These are phyloP conservation scores for Diphyllodes magnificus DNA, from an alignment of 2,113 vertebrate genomes.

Conservation along the genomic window DNA sequence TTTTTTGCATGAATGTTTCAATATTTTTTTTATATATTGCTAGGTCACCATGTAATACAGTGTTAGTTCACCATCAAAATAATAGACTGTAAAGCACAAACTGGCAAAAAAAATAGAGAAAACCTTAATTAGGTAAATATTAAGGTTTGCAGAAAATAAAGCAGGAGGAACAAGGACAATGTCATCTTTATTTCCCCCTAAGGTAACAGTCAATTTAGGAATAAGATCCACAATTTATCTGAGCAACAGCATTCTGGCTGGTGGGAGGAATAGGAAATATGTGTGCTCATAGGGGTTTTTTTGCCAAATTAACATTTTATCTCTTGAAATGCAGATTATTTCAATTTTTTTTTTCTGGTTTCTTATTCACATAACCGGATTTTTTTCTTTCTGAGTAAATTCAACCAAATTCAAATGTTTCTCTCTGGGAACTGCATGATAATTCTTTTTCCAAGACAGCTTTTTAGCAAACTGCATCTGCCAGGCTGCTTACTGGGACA, in stretches of 20 bases:
- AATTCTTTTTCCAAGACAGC: not conserved
- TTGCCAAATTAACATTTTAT: not conserved
- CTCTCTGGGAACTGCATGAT: not conserved
- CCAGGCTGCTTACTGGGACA: not conserved
- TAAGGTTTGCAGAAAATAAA: not conserved
- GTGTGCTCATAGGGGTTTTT: rapidly evolving
- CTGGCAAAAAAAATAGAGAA: not conserved
- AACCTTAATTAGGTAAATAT: not conserved
- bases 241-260: not conserved
- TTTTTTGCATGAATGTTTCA: not conserved
- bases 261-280: not conserved
- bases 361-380: not conserved
- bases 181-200: not conserved
- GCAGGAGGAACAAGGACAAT: not conserved
- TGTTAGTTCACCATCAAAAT: not conserved
- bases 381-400: not conserved
- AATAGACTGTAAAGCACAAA: not conserved
- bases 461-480: not conserved
- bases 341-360: rapidly evolving
- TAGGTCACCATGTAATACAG: not conserved
- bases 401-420: not conserved
- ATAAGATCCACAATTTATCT: not conserved
- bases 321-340: not conserved
- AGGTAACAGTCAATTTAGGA: not conserved
- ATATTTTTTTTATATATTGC: not conserved